phyloP scores from a whole-genome alignment of 2,888 invertebrate species.

The Tanypteryx hageni region DNA sequence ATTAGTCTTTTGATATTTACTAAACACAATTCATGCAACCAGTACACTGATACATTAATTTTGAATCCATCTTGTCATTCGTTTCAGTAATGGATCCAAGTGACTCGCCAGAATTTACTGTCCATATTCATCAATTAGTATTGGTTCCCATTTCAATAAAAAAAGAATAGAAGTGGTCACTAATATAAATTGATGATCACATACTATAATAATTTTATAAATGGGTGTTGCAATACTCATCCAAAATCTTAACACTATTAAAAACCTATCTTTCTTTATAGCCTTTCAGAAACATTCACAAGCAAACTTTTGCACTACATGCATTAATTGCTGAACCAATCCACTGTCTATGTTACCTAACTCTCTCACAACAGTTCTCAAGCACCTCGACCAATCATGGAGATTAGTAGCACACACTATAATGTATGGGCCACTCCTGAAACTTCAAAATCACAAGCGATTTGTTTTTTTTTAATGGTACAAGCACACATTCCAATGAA shows the following conservation, averaged over 20 bases:
- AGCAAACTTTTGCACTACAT: slow-evolving; percentile 54
- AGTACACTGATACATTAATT: slow-evolving; percentile 54
- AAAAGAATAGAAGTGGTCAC: slow-evolving; percentile 42
- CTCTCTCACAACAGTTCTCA: neutral
- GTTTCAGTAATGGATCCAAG: neutral
- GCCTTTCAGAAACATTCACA: slow-evolving; percentile 55
- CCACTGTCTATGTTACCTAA: neutral
- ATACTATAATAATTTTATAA: slow-evolving; percentile 19
- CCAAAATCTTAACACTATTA: slow-evolving; percentile 47
- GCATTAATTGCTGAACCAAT: neutral
- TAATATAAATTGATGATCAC: slow-evolving; percentile 48
- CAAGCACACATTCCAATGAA: slow-evolving; percentile 60
- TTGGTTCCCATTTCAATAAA: slow-evolving; percentile 40
- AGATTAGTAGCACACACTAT: slow-evolving; percentile 49
- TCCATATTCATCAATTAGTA: slow-evolving; percentile 45
- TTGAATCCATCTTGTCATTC: slow-evolving; percentile 43
- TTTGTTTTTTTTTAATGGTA: slow-evolving; percentile 36
- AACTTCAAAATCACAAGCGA: slow-evolving; percentile 51
- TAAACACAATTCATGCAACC: slow-evolving; percentile 52
- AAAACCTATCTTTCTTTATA: slow-evolving; percentile 49
- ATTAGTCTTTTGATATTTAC: slow-evolving; percentile 49
- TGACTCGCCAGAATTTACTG: slow-evolving; percentile 6
- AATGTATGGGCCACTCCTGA: slow-evolving; percentile 32
- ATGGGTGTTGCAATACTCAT: slow-evolving; percentile 41
- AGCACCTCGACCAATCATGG: slow-evolving; percentile 47